phyloP scores from a whole-genome alignment of 2,113 vertebrate genomes.

The Euleptes europaea region DNA sequence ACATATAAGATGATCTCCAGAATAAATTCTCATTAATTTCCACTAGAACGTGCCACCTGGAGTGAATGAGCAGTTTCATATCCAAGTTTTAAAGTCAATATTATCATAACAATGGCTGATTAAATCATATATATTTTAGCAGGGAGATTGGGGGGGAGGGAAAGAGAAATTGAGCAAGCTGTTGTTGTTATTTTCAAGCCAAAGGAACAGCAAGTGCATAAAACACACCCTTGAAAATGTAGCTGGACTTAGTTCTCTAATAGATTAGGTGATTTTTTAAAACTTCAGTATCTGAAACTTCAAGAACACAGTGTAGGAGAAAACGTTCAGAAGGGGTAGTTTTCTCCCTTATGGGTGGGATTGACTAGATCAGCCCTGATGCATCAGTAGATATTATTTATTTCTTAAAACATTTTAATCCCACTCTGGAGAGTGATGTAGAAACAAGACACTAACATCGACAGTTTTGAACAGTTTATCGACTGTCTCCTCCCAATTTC shows the following conservation, averaged over 20 bases:
- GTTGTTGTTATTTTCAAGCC: background rate
- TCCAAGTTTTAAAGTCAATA: conserved; percentile 12
- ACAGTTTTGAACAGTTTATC: too few relatives aligned
- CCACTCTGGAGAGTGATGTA: too few relatives aligned
- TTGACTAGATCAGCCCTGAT: too few relatives aligned
- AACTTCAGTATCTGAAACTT: too few relatives aligned
- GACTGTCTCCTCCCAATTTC: too few relatives aligned
- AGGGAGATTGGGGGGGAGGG: background rate
- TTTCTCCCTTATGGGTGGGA: too few relatives aligned
- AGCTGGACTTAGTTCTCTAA: background rate
- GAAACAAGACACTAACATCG: too few relatives aligned
- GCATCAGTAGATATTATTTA: too few relatives aligned
- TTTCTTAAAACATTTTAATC: too few relatives aligned
- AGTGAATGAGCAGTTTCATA: background rate
- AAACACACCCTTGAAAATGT: background rate
- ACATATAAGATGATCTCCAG: too few relatives aligned
- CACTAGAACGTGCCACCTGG: background rate
- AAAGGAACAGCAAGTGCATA: background rate
- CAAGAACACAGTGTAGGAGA: too few relatives aligned
- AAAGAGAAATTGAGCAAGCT: background rate
- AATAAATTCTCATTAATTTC: conserved; percentile 16
- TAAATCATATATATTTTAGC: conserved; percentile 3
- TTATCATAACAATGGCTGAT: conserved; percentile 13
- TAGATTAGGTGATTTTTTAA: background rate
- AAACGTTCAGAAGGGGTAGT: too few relatives aligned